Conservation (phyloP, 2,888 invertebrate genomes). For the Pelosia muscerda region DNA sequence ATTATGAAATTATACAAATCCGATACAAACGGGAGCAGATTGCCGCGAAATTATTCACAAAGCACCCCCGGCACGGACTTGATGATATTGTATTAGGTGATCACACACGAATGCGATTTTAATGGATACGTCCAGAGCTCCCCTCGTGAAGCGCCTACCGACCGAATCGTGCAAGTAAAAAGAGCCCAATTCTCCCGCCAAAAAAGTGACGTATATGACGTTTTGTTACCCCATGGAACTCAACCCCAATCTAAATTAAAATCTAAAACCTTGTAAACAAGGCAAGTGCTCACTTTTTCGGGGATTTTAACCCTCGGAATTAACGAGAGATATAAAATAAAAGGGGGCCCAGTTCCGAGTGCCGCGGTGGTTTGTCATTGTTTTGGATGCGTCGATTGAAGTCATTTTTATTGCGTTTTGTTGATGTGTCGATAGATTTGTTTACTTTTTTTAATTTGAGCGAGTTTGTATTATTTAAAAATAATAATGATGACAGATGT, state of each 20-base stretch:
- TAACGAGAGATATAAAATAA: conserved; percentile 81
- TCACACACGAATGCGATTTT: conserved; percentile 87
- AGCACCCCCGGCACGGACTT: conserved; percentile 80
- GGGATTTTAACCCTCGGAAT: conserved; percentile 87
- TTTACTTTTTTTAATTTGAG: background rate
- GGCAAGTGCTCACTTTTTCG: conserved; percentile 88
- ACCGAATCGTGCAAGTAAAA: conserved; percentile 57
- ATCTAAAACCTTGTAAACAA: conserved; percentile 88
- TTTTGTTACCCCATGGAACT: conserved; percentile 55
- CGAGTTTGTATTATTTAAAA: background rate
- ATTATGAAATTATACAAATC: conserved; percentile 79
- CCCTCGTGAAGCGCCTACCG: conserved; percentile 58
- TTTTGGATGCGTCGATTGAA: conserved; percentile 46
- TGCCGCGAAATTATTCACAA: conserved; percentile 86
- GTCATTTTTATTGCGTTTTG: conserved; percentile 41
- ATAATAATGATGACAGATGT: too few species aligned
- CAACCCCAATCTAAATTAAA: conserved; percentile 88
- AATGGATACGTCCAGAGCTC: conserved; percentile 75
- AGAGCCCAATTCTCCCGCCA: conserved; percentile 62
- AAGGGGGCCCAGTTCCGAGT: conserved; percentile 64
- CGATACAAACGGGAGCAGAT: conserved; percentile 82
- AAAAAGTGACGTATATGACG: conserved; percentile 65
- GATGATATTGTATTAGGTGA: conserved; percentile 88
- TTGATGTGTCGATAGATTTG: conserved; percentile 8
- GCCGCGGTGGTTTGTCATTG: conserved; percentile 69